A percentile compares a stretch with the other conserved stretches of the same genome.
phyloP scores from a whole-genome alignment of 2,888 invertebrate species.

The Aleiodes testaceus region DNA sequence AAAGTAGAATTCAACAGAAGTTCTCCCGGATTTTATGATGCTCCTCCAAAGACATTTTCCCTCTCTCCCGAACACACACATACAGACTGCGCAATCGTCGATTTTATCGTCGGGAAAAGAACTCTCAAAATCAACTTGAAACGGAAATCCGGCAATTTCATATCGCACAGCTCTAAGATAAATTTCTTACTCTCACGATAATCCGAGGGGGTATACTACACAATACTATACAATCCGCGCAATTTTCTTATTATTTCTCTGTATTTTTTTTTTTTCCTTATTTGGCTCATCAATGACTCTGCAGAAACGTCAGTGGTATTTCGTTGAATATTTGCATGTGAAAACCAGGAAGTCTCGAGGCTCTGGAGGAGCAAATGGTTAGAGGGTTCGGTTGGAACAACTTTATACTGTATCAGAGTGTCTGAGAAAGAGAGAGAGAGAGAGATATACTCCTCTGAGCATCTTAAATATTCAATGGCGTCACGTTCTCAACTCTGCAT shows the following conservation, averaged over 20 bases:
- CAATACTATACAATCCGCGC: neutral
- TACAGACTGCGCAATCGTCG: slow-evolving; percentile 4
- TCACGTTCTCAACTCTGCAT: slow-evolving; percentile 68
- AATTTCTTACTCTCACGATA: slow-evolving; percentile 26
- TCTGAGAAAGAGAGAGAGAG: neutral
- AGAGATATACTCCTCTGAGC: slow-evolving; percentile 46
- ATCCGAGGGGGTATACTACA: slow-evolving; percentile 4
- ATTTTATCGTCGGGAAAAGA: slow-evolving; percentile 30
- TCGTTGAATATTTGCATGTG: slow-evolving; percentile 67
- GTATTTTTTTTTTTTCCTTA: neutral
- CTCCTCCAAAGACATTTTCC: slow-evolving; percentile 17
- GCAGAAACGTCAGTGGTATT: slow-evolving; percentile 52
- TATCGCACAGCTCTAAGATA: slow-evolving; percentile 18
- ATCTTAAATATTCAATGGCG: slow-evolving; percentile 72
- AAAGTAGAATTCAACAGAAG: slow-evolving; percentile 26
- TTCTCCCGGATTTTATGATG: slow-evolving; percentile 28
- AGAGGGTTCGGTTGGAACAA: slow-evolving; percentile 37
- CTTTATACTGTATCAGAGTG: slow-evolving; percentile 24
- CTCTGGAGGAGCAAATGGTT: slow-evolving; percentile 47
- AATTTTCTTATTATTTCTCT: neutral
- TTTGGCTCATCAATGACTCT: neutral
- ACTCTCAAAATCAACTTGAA: slow-evolving; percentile 34
- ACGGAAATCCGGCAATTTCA: slow-evolving; percentile 31
- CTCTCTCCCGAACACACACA: neutral
- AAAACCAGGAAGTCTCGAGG: slow-evolving; percentile 69